A percentile compares a stretch with the other conserved stretches of the same genome.
Conservation (phyloP, 2,888 invertebrate genomes). For the Cosmopolites sordidus region DNA sequence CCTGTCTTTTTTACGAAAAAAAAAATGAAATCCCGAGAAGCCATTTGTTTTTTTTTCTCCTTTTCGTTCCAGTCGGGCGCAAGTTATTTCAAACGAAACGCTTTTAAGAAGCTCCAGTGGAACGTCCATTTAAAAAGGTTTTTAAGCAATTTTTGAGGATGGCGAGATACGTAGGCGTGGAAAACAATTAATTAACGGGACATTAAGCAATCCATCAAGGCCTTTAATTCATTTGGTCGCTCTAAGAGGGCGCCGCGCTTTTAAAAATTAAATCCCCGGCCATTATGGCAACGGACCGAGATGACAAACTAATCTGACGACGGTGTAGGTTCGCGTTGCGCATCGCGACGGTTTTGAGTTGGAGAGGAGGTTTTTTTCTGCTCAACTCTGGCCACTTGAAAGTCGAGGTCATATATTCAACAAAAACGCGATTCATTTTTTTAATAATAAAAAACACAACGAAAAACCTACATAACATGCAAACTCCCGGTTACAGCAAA, state of each 20-base stretch:
- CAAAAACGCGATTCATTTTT: no score
- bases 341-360: no score
- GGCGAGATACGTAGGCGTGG: slow-evolving; percentile 27
- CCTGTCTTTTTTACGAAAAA: slow-evolving; percentile 6
- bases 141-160: slow-evolving; percentile 23
- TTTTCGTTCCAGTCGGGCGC: slow-evolving; percentile 12
- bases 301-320: not conserved
- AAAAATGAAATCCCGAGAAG: slow-evolving; percentile 6
- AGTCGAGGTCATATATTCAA: no score
- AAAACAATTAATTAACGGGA: slow-evolving; percentile 42
- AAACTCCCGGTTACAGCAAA: no score
- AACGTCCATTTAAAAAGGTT: slow-evolving; percentile 28
- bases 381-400: no score
- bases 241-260: slow-evolving; percentile 23
- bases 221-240: slow-evolving; percentile 35
- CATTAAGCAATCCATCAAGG: slow-evolving; percentile 43
- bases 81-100: slow-evolving; percentile 15
- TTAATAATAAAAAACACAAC: no score
- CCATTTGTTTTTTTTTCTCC: slow-evolving; percentile 18
- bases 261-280: slow-evolving; percentile 26
- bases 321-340: no score
- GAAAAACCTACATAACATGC: no score
- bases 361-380: no score
- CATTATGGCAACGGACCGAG: slow-evolving; percentile 17
- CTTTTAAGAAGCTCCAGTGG: slow-evolving; percentile 15